These are phyloP conservation scores for Lepilemur septentrionalis DNA, from an alignment of 2,797 vertebrate species.

Conservation along the genomic window DNA sequence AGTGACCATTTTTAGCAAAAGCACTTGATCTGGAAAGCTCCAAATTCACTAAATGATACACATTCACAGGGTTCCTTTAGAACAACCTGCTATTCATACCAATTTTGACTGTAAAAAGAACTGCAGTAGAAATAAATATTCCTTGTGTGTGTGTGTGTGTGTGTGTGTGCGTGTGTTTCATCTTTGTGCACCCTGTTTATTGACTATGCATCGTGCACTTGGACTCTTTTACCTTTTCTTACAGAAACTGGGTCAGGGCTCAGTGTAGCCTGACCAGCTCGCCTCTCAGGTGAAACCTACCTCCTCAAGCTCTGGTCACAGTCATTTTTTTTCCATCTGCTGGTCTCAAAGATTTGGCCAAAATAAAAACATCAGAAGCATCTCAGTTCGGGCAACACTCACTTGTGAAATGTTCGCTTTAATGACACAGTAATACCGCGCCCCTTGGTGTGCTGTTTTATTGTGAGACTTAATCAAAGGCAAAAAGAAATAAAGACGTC, in stretches of 20 bases:
- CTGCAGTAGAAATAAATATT: not conserved
- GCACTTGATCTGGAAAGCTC: constrained; percentile 20
- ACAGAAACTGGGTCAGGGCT: not conserved
- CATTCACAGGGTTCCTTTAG: not conserved
- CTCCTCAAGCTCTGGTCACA: constrained; percentile 64
- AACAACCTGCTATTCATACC: not conserved
- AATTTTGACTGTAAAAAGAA: not conserved
- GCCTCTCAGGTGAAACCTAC: constrained; percentile 66
- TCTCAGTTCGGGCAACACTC: constrained; percentile 75
- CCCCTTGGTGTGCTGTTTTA: constrained; percentile 72
- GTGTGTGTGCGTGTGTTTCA: not conserved
- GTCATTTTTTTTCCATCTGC: constrained; percentile 73
- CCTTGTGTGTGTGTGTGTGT: not conserved
- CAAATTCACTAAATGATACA: not conserved
- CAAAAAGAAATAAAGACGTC: constrained; percentile 78
- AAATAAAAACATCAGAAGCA: constrained; percentile 82
- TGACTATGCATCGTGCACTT: not conserved
- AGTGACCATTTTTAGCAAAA: constrained; percentile 45
- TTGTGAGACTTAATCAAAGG: constrained; percentile 76
- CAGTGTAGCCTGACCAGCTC: constrained; percentile 43
- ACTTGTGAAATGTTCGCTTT: constrained; percentile 78
- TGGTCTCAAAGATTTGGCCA: constrained; percentile 75
- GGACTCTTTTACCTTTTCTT: constrained; percentile 24
- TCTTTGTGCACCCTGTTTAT: constrained; percentile 61
- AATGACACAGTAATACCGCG: constrained; percentile 67